phyloP scores from a whole-genome alignment of 2,797 vertebrate genomes.

The Microctenopoma stevenorrisi region DNA sequence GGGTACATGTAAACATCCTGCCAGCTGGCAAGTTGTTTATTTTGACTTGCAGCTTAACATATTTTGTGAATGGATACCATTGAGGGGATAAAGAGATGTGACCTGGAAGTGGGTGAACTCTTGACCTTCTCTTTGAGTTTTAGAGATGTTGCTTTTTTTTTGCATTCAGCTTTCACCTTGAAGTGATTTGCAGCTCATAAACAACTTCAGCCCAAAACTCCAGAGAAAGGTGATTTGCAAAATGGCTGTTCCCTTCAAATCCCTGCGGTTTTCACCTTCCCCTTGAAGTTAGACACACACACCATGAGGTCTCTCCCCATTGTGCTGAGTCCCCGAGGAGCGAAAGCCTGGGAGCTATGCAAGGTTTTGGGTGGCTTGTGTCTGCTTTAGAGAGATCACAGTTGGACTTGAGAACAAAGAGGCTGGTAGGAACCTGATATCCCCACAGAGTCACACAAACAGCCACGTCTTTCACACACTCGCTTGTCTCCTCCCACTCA shows the following conservation, averaged over 20 bases:
- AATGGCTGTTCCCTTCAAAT: conserved; percentile 71
- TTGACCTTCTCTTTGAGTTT: not conserved
- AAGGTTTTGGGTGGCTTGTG: conserved; percentile 75
- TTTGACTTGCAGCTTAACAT: conserved; percentile 8
- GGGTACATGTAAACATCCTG: not conserved
- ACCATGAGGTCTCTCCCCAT: conserved; percentile 56
- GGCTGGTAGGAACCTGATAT: conserved; percentile 78
- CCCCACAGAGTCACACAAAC: conserved; percentile 70
- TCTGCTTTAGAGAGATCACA: conserved; percentile 65
- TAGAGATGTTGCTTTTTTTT: conserved; percentile 6
- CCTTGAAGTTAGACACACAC: conserved; percentile 64
- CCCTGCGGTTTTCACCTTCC: conserved; percentile 60
- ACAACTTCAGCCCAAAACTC: not conserved
- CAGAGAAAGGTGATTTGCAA: conserved; percentile 53
- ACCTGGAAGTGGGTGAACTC: conserved; percentile 7
- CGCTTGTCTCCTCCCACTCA: conserved; percentile 45
- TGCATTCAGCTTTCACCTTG: conserved; percentile 12
- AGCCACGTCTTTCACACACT: conserved; percentile 66
- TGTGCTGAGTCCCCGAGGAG: conserved; percentile 61
- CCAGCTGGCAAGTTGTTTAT: conserved; percentile 1
- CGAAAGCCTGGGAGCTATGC: conserved; percentile 62
- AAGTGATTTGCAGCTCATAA: conserved; percentile 30
- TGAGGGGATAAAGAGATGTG: conserved; percentile 7
- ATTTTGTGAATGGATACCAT: conserved; percentile 1
- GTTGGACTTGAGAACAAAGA: conserved; percentile 74